Evolutionary conservation across 1,140 invertebrate genomes (phyloP), one percentile per base, ranked within the genome.

Genomic region (Dreissena polymorpha): DNA sequence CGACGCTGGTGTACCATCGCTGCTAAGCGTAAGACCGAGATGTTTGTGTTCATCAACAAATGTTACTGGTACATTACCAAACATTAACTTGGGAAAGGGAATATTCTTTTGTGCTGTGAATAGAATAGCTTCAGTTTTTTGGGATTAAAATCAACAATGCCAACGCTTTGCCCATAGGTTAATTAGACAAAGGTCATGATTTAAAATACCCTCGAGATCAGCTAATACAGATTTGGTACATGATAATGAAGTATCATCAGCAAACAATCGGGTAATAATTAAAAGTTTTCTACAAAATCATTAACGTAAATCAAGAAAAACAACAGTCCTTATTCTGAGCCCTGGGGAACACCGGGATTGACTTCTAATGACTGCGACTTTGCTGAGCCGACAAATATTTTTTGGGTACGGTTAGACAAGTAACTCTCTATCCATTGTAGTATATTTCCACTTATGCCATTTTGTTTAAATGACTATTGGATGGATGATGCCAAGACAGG

Each of bases 281-380:
- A 72, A 14, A 1, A 84, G 14, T 29, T 78, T 51, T 10, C 39
- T 16, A 51, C 49, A 39, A 86, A 49, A 68, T 88, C 83, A 81
- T 85, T 87, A n/a, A 85, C 84, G 78, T 67, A 84, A 63, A 87
- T 82, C 10, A 84, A 25, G 75, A 87, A 88, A 0, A 87, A 51
- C 10, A 83, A 49, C 10, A 83, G 84, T n/a, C 76, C 84, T n/a
- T 87, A 39, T 18, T 84, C 73, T 72, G 86, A 88, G 23, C 87
- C 87, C 63, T 87, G 84, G 53, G 87, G 84, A 25, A 85, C 81
- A n/a, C 87, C 84, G 12, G 69, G 64, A n/a, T 71, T 55, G 14
- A 84, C 50, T 49, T 65, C 51, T 73, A 39, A 39, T 60, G 67
- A 50, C 23, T 6, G 49, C 51, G 23, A 18, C 7, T 25, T 53